Base-by-base conservation (phyloP, 37 sponge, comb jelly and placozoan species). In the Beroe forskalii region DNA sequence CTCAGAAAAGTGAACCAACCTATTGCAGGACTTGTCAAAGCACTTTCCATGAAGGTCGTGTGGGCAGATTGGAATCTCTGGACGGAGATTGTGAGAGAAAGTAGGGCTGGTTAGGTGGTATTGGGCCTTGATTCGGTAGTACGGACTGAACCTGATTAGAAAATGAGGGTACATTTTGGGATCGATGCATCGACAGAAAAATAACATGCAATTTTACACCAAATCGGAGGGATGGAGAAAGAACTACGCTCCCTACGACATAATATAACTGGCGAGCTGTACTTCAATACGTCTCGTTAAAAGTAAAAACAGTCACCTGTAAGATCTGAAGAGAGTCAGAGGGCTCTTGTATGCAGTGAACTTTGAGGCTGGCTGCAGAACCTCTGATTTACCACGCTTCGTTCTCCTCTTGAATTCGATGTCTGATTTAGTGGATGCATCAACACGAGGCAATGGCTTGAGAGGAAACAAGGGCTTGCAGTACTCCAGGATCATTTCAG, bases 91-190 rank as follows among this genome's bases (percentile, higher is more conserved):
- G 31, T 80, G 43, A 25, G 86, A 41, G 86, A 44, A 80, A 3
- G 86, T 80, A 80, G 30, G 9, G 86, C 86, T 80, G 55, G 40
- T 80, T 23, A 80, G 48, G n/a, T 32, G 14, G 30, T 27, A 80
- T 19, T 80, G 86, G 1, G 40, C 12, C 86, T 80, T 80, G 22
- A 41, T 80, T 25, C 86, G 23, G 86, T 80, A 80, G 55, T 80
- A 80, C 25, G 86, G 86, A 37, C 86, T 80, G 22, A 80, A 80
- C 86, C 86, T 80, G 86, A 43, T n/a, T n/a, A n/a, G n/a, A n/a
- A n/a, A n/a, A n/a, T n/a, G n/a, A n/a, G n/a, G 60, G 60, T n/a
- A n/a, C n/a, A n/a, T n/a, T n/a, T n/a, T n/a, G n/a, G n/a, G n/a
- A n/a, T n/a, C n/a, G n/a, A n/a, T n/a, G n/a, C n/a, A n/a, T n/a